phyloP scores from a whole-genome alignment of 2,888 invertebrate genomes.

The Steinernema hermaphroditum region DNA sequence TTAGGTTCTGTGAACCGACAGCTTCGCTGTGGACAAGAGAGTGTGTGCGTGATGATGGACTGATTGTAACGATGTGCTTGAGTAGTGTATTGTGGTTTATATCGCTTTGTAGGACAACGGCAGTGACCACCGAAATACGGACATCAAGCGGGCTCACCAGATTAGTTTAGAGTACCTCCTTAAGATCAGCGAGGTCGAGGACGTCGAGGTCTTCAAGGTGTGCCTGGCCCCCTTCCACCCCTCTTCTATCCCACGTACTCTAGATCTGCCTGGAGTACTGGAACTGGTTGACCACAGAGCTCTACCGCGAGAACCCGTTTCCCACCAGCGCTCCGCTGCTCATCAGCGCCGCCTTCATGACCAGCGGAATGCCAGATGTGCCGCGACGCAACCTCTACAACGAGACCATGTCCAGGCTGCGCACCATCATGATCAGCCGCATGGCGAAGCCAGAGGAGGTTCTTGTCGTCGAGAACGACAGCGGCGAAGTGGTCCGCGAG shows the following conservation, averaged over 20 bases:
- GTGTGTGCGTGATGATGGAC: constrained; percentile 13
- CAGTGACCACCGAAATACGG: background rate
- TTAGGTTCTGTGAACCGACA: constrained; percentile 23
- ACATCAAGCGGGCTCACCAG: constrained; percentile 47
- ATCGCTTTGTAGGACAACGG: constrained; percentile 12
- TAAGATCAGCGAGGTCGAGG: constrained; percentile 86
- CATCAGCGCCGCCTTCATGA: constrained; percentile 7
- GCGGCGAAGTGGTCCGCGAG: constrained; percentile 79
- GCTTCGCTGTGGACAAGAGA: background rate
- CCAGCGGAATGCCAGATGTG: background rate
- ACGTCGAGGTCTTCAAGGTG: constrained; percentile 94
- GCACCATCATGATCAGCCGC: constrained; percentile 95
- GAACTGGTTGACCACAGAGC: constrained; percentile 87
- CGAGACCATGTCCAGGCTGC: constrained; percentile 71
- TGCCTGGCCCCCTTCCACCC: background rate
- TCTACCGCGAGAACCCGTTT: constrained; percentile 85
- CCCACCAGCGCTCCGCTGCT: constrained; percentile 44
- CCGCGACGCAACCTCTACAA: constrained; percentile 48
- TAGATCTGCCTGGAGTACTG: constrained; percentile 95
- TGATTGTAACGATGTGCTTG: background rate
- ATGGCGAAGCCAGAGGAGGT: constrained; percentile 99
- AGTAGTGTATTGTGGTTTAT: constrained; percentile 12
- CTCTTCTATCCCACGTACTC: background rate
- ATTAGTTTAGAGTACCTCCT: constrained; percentile 68
- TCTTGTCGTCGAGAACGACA: constrained; percentile 95